These are phyloP conservation scores for Eustalomyia histrio DNA, from an alignment of 2,888 invertebrate species.

Conservation along the genomic window DNA sequence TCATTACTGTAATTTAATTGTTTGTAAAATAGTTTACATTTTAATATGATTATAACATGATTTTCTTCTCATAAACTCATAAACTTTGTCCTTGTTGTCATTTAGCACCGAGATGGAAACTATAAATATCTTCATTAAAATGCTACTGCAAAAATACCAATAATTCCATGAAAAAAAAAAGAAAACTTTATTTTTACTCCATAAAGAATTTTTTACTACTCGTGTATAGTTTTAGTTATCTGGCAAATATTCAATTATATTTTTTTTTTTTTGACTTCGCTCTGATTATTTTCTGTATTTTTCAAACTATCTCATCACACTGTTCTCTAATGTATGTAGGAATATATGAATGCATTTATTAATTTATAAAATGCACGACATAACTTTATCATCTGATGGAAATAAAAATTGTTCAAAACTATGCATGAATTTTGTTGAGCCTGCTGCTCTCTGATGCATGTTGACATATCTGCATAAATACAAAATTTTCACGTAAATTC, in stretches of 20 bases:
- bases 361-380: neutral
- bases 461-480: neutral
- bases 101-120: neutral
- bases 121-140: neutral
- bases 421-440: neutral
- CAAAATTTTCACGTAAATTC: too few species aligned
- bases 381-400: neutral
- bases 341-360: neutral
- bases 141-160: neutral
- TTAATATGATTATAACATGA: conserved; percentile 59
- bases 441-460: neutral
- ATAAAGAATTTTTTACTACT: neutral
- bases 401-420: neutral
- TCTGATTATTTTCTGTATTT: neutral
- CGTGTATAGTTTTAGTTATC: neutral
- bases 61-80: conserved; percentile 36
- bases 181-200: neutral
- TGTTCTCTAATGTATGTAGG: neutral
- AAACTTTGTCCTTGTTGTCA: conserved; percentile 43
- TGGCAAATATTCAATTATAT: neutral
- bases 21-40: conserved; percentile 57
- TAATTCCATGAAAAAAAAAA: neutral
- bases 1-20: conserved; percentile 62
- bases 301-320: neutral
- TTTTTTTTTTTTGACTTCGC: neutral